These are phyloP conservation scores for Blastobasis lacticolella DNA, from an alignment of 2,888 invertebrate species.

Conservation along the genomic window DNA sequence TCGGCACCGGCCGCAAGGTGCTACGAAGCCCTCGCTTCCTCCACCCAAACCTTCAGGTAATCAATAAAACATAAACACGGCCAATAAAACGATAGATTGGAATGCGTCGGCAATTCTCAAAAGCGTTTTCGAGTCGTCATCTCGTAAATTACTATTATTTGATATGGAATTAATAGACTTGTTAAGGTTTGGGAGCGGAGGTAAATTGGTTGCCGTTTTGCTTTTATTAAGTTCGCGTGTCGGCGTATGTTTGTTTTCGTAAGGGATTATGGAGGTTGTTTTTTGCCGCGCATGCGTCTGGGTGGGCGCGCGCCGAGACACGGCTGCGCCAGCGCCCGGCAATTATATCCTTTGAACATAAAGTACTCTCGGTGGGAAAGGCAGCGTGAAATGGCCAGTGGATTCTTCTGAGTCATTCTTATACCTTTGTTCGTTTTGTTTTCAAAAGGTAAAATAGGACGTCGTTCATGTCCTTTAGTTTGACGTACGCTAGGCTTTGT, in stretches of 20 bases:
- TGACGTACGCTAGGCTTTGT: no score
- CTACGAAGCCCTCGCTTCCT: slow-evolving; percentile 1
- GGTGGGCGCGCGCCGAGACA: slow-evolving; percentile 66
- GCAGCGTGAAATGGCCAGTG: slow-evolving; percentile 49
- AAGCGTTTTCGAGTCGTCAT: slow-evolving; percentile 61
- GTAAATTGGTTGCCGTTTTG: slow-evolving; percentile 63
- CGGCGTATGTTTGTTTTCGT: slow-evolving; percentile 68
- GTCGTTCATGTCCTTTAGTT: no score
- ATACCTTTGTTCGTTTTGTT: slow-evolving; percentile 2
- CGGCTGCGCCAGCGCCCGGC: slow-evolving; percentile 52
- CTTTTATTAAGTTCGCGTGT: slow-evolving; percentile 69
- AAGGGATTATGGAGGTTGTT: slow-evolving; percentile 54
- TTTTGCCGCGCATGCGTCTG: slow-evolving; percentile 55
- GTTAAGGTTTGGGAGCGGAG: slow-evolving; percentile 67
- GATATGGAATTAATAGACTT: slow-evolving; percentile 73
- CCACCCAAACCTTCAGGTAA: slow-evolving; percentile 34
- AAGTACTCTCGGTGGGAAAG: slow-evolving; percentile 47
- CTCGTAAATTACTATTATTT: slow-evolving; percentile 70
- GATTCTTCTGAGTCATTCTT: slow-evolving; percentile 42
- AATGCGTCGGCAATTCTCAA: slow-evolving; percentile 64
- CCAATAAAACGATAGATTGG: slow-evolving; percentile 59
- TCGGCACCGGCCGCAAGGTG: slow-evolving; percentile 20
- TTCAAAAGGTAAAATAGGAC: neutral
- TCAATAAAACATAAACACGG: slow-evolving; percentile 58
- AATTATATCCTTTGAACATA: slow-evolving; percentile 51